phyloP scores from a whole-genome alignment of 2,888 invertebrate genomes.

The Rhyacophila evoluta region DNA sequence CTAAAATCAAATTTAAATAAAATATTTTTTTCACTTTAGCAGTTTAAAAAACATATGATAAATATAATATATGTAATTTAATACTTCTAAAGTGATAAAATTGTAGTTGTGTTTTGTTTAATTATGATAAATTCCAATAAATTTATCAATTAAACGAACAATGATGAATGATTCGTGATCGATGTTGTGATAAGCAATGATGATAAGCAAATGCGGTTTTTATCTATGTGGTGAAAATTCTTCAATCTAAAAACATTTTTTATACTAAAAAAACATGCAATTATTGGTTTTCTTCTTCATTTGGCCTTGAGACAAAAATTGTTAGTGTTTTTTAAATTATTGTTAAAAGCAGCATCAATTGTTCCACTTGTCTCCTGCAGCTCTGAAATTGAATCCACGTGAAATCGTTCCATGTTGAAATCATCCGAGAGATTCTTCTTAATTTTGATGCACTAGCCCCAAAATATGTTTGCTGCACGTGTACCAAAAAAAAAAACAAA shows the following conservation, averaged over 20 bases:
- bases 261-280: neutral
- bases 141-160: too few species aligned
- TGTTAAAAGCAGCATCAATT: constrained; percentile 10
- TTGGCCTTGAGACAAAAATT: neutral
- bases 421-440: constrained; percentile 54
- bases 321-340: neutral
- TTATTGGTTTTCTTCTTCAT: neutral
- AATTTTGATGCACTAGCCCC: constrained; percentile 38
- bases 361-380: constrained; percentile 26
- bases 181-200: too few species aligned
- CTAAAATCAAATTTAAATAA: too few species aligned
- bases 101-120: too few species aligned
- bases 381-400: constrained; percentile 41
- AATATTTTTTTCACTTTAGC: too few species aligned
- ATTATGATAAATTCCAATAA: too few species aligned
- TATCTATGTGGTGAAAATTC: too few species aligned
- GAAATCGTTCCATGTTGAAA: constrained; percentile 41
- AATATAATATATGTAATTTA: too few species aligned
- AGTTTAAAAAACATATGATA: too few species aligned
- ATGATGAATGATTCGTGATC: too few species aligned
- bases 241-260: neutral
- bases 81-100: too few species aligned
- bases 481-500: constrained; percentile 6
- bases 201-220: too few species aligned
- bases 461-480: constrained; percentile 16